Evolutionary conservation across 1,140 invertebrate genomes (phyloP).

Genomic region (Cecropterus lyciades): DNA sequence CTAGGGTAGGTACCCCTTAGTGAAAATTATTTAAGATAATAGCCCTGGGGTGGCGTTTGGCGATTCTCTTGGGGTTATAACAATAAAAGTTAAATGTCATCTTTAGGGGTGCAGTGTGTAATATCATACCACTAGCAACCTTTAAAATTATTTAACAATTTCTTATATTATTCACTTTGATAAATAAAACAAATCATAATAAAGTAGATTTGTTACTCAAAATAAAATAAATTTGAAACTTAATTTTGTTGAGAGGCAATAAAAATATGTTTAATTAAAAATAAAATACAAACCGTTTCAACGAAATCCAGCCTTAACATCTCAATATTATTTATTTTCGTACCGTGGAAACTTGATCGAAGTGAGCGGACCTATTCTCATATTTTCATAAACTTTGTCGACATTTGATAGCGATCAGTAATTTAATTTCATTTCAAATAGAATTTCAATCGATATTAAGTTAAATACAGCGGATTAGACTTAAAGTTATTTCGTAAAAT

Average conservation of each 20-base stretch:
- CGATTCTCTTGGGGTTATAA: background rate
- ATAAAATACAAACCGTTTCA: no score
- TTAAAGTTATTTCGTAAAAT: slow-evolving; percentile 2
- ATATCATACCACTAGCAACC: no score
- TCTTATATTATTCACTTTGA: no score
- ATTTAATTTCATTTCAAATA: slow-evolving; percentile 25
- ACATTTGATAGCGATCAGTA: slow-evolving; percentile 24
- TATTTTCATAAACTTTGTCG: slow-evolving; percentile 24
- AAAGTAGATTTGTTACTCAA: no score
- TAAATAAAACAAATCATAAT: no score
- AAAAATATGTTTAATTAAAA: no score
- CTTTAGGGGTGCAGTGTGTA: background rate
- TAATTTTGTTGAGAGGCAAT: no score
- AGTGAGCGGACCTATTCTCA: slow-evolving; percentile 30
- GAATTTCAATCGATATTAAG: slow-evolving; percentile 8
- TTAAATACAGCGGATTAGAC: background rate
- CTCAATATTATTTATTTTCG: slow-evolving; percentile 9
- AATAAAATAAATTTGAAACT: no score
- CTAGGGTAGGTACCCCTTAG: slow-evolving; percentile 15
- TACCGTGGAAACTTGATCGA: slow-evolving; percentile 26
- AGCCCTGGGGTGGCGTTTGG: slow-evolving; percentile 12
- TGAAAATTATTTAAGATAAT: slow-evolving; percentile 22
- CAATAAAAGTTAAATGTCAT: slow-evolving; percentile 12
- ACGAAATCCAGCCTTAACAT: slow-evolving; percentile 4
- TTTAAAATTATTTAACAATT: no score